Base-by-base conservation (phyloP, 1,140 invertebrate genomes). In the Drosophila lacteicornis region DNA sequence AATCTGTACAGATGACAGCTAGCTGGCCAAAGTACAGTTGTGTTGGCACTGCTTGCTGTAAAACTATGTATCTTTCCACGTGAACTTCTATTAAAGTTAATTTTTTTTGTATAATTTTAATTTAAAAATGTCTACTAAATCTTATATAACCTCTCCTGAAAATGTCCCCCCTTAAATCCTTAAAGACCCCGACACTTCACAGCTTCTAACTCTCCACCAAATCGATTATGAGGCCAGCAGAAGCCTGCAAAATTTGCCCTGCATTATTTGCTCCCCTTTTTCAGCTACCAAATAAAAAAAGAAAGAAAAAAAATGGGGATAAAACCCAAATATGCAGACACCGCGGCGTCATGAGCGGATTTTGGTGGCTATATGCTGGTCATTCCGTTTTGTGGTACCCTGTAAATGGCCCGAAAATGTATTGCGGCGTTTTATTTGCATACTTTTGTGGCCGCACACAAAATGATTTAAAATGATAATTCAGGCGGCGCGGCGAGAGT, bases 391-490 rank as follows among this genome's bases (percentile, higher is more conserved):
- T 65, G 63, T 67, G 67, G 67, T 70, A 70, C 65, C 77, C 77
- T 79, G 76, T 70, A 84, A 82, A 73, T 80, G 78, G 51, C 22
- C 47, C 33, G 56, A 68, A 77, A 63, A 59, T 67, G 55, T 85
- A 75, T 85, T 78, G 73, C 68, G 82, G 80, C 69, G n/a, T 82
- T 76, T 87, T 87, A 87, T 87, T 82, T 87, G 83, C 79, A 82
- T 82, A 87, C 67, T 86, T 87, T 77, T 86, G 83, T 70, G 66
- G 76, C 71, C 67, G 61, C 76, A 69, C 76, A 70, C 84, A 83
- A 83, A 86, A 88, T 87, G 83, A 87, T 87, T 87, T 80, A 87
- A 87, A 87, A 87, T 83, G 71, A 87, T 87, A 87, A 87, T 87
- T 87, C 75, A 46, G 63, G 63, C 15, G 62, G 30, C 30, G 8